These are phyloP conservation scores for Atractosteus spatula DNA, from an alignment of 2,113 vertebrate genomes.

Conservation along the genomic window DNA sequence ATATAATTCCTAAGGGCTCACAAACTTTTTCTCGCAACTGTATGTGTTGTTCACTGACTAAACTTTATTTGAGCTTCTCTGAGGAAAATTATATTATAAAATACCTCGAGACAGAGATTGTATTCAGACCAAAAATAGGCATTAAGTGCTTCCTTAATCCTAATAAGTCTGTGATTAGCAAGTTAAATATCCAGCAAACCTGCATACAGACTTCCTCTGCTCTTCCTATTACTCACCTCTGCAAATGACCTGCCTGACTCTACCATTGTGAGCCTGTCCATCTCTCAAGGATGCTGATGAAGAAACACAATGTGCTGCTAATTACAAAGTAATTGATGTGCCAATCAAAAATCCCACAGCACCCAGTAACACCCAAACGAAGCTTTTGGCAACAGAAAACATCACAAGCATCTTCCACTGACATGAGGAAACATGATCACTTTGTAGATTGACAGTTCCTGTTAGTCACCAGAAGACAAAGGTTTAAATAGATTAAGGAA, in stretches of 20 bases:
- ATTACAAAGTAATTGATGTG: constrained; percentile 47
- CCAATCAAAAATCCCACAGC: constrained; percentile 31
- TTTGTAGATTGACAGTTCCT: constrained; percentile 46
- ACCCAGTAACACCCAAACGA: constrained; percentile 36
- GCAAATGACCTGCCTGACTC: constrained; percentile 33
- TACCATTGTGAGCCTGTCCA: constrained; percentile 4
- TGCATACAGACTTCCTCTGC: constrained; percentile 19
- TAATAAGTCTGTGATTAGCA: constrained; percentile 37
- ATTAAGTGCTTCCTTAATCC: constrained; percentile 26
- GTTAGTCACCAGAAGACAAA: constrained; percentile 36
- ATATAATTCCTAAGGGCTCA: too few species aligned
- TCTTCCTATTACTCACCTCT: constrained; percentile 31
- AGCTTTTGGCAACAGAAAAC: constrained; percentile 26
- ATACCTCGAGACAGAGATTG: too few species aligned
- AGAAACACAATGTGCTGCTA: constrained; percentile 39
- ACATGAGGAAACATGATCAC: constrained; percentile 27
- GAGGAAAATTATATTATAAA: too few species aligned
- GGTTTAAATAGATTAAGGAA: constrained; percentile 12
- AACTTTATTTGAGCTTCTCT: too few species aligned
- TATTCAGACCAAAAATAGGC: too few species aligned
- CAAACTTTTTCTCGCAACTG: too few species aligned
- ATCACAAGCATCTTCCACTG: background rate
- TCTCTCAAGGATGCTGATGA: constrained; percentile 34
- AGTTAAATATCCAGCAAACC: constrained; percentile 32
- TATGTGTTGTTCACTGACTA: too few species aligned